These are phyloP conservation scores for Mesochorus sp. DNA, from an alignment of 2,888 invertebrate species.

Conservation along the genomic window DNA sequence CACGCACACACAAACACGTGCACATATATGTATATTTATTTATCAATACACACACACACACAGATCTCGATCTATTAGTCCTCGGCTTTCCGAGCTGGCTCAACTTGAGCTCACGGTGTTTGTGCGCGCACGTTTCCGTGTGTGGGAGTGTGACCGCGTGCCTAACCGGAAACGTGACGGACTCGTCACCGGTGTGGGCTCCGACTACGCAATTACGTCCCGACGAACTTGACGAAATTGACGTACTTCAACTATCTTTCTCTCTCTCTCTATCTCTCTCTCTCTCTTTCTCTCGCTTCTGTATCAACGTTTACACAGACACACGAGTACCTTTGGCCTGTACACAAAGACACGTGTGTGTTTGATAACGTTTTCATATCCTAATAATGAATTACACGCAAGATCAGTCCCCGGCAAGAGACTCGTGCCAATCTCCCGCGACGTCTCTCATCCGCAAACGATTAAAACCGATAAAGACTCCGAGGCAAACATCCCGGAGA, in stretches of 20 bases:
- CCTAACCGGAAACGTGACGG: conserved; percentile 54
- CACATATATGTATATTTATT: background rate
- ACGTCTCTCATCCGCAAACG: too few species aligned
- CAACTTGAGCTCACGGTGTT: conserved; percentile 8
- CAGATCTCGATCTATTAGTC: conserved; percentile 2
- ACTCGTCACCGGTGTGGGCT: conserved; percentile 54
- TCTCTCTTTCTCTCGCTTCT: background rate
- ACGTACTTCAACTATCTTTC: conserved; percentile 23
- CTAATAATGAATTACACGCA: background rate
- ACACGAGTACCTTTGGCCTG: too few species aligned
- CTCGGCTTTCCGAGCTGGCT: conserved; percentile 12
- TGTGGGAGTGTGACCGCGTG: conserved; percentile 37
- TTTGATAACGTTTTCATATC: too few species aligned
- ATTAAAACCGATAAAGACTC: too few species aligned
- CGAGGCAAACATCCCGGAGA: too few species aligned
- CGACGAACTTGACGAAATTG: conserved; percentile 58
- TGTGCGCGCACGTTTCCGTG: background rate
- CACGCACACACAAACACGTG: background rate
- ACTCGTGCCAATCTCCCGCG: too few species aligned
- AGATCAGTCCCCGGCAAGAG: too few species aligned
- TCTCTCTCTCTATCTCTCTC: background rate
- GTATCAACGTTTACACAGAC: background rate
- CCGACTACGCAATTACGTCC: conserved; percentile 53
- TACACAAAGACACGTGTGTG: too few species aligned
- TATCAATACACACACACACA: background rate